Base-by-base conservation (phyloP, 2,113 vertebrate genomes). In the Andinoacara biseriatus region DNA sequence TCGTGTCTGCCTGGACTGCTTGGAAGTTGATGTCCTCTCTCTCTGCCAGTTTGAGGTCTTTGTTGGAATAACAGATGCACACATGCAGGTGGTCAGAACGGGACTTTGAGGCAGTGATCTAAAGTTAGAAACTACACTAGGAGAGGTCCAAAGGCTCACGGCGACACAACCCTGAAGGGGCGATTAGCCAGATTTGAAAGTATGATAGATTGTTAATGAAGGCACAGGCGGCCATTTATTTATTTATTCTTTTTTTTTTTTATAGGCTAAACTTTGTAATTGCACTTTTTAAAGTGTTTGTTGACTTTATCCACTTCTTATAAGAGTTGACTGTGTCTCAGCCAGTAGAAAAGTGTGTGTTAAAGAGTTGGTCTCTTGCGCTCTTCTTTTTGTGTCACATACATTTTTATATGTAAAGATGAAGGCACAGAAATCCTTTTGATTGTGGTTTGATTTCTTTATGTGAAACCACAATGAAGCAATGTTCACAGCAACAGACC, bases 281-380 rank as follows among this genome's bases (percentile, higher is more conserved):
- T 17, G 20, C 40, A 46, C 13, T 13, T 46, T 46, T 13, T 46
- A 15, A 46, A 46, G 35, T 69, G 15, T 69, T 10, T 72, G 26
- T 24, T 82, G 62, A 77, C 67, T 80, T 81, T 57, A 52, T 83
- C 80, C 49, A 49, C 54, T 29, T 40, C 20, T 1, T 31, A 31
- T 56, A 31, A 69, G 11, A 54, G 46, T 60, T 61, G 33, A 59
- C 5, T 83, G 15, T 74, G 29, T 15, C 38, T 61, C 31, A 22
- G 33, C 29, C 17, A 24, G 1, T 10, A 58, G n/a, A 77, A 59
- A 58, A 29, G 20, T 61, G 43, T 77, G n/a, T 67, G 31, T 5
- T 49, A 69, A 49, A 35, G 29, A 89, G 72, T 77, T 89, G 78
- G 57, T 86, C 78, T 87, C 86, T 67, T 78, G n/a, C 84, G 75